Percentiles rank a stretch among this genome's conserved stretches.
phyloP scores from a whole-genome alignment of 2,888 invertebrate genomes.

The Macrophya alboannulata region DNA sequence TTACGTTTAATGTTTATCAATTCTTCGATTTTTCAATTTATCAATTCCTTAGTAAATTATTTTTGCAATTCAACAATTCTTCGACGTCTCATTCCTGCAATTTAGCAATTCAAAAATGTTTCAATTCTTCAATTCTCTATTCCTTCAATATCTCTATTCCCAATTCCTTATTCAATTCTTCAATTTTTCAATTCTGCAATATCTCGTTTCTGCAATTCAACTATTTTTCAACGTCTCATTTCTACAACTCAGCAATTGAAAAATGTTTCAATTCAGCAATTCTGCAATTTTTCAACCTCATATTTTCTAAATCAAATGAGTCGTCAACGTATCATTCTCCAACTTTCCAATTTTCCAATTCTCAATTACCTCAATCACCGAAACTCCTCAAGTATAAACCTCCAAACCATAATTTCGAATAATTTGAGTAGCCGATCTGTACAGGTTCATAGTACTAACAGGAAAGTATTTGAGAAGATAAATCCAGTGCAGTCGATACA shows the following conservation, averaged over 20 bases:
- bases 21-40: background rate
- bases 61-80: background rate
- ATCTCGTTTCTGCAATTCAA: background rate
- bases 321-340: too few relatives aligned
- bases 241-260: too few relatives aligned
- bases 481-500: slow-evolving; percentile 63
- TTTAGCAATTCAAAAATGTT: background rate
- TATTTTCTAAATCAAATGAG: too few relatives aligned
- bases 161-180: background rate
- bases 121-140: background rate
- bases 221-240: background rate
- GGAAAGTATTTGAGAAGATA: slow-evolving; percentile 65
- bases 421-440: slow-evolving; percentile 17
- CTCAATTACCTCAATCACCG: background rate
- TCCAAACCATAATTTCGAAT: slow-evolving; percentile 1
- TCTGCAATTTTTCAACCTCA: too few relatives aligned
- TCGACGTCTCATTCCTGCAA: background rate
- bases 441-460: slow-evolving; percentile 45
- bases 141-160: too few relatives aligned
- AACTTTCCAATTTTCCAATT: background rate
- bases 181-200: background rate
- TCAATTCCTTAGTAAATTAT: background rate
- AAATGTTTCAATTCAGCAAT: too few relatives aligned
- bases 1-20: background rate
- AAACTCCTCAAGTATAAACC: background rate